phyloP scores from a whole-genome alignment of 2,797 vertebrate species.

The Falco columbarius region DNA sequence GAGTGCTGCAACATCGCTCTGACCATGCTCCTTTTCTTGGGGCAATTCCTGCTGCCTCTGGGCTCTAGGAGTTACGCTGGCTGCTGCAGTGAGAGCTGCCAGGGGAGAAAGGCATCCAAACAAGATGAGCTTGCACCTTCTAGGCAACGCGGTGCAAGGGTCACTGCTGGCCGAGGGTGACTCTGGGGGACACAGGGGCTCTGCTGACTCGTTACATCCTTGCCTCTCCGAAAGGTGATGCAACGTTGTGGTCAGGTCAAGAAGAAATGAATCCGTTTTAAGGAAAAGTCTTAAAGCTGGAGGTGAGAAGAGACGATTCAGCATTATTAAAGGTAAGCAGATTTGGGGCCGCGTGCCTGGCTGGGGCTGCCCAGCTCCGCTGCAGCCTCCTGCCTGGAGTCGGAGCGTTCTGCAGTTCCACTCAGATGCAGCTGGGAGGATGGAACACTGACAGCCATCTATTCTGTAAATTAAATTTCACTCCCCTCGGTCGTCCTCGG shows the following conservation, averaged over 20 bases:
- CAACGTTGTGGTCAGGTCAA: fast-evolving
- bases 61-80: neutral
- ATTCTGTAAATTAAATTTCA: slow-evolving; percentile 31
- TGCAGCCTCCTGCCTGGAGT: neutral
- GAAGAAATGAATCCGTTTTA: neutral
- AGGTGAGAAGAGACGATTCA: neutral
- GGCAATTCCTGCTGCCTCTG: neutral
- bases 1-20: neutral
- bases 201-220: neutral
- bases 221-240: neutral
- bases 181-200: neutral
- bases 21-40: neutral
- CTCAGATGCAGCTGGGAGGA: neutral
- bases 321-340: neutral
- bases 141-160: neutral
- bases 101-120: neutral
- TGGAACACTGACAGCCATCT: neutral
- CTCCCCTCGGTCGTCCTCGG: neutral
- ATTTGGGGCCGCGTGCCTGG: neutral
- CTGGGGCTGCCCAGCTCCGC: fast-evolving
- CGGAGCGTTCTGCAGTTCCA: fast-evolving
- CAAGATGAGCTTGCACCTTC: neutral
- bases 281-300: neutral
- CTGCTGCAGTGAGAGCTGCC: neutral
- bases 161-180: neutral